Conservation (phyloP, 2,113 vertebrate species). For the Setophaga coronata region DNA sequence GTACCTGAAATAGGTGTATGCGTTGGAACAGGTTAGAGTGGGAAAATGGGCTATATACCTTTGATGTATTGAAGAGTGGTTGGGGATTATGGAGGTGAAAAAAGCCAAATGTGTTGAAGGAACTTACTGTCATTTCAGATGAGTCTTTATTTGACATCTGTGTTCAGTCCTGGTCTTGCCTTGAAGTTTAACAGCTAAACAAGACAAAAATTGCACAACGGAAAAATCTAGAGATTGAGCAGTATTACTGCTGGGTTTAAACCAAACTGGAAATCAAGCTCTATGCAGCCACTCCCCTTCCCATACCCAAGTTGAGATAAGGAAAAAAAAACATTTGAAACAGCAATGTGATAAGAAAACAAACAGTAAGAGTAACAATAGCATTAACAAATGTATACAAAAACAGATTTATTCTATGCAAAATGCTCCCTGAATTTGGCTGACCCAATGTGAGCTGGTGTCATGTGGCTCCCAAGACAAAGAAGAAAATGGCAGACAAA, state of each 20-base stretch:
- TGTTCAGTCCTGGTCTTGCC: neutral
- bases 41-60: neutral
- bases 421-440: rapidly evolving
- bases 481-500: neutral
- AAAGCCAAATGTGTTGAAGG: rapidly evolving
- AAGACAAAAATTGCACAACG: neutral
- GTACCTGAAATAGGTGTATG: neutral
- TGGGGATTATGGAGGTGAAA: neutral
- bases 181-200: neutral
- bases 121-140: neutral
- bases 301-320: neutral
- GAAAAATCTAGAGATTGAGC: neutral
- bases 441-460: neutral
- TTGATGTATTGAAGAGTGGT: neutral
- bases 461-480: rapidly evolving
- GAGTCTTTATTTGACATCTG: neutral
- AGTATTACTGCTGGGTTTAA: neutral
- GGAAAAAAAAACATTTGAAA: neutral
- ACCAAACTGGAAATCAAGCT: neutral
- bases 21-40: neutral
- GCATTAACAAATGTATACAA: neutral
- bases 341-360: neutral
- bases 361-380: neutral
- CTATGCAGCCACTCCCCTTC: neutral
- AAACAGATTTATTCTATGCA: neutral